Conservation (phyloP, 2,888 invertebrate species). For the Drosophila pseudotalamancana region DNA sequence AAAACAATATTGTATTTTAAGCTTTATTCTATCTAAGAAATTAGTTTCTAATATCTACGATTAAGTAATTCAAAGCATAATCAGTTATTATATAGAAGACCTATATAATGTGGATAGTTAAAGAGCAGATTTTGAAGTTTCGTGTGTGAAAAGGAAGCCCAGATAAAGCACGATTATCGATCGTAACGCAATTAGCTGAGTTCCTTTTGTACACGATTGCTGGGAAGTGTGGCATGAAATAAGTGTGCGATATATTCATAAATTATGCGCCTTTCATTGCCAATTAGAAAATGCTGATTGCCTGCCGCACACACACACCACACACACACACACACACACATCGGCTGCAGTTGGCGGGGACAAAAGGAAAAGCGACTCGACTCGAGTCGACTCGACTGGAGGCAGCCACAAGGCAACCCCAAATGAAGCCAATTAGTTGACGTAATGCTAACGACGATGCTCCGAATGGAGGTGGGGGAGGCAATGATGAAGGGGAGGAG, state of each 20-base stretch:
- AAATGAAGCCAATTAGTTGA: slow-evolving; percentile 78
- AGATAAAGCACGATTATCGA: neutral
- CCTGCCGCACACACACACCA: slow-evolving; percentile 32
- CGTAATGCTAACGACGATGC: slow-evolving; percentile 72
- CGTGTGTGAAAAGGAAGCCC: neutral
- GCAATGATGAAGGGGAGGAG: neutral
- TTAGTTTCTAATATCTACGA: no score
- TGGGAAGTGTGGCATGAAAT: slow-evolving; percentile 63
- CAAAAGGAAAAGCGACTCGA: slow-evolving; percentile 40
- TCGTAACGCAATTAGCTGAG: slow-evolving; percentile 12
- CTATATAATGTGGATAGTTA: no score
- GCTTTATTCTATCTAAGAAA: no score
- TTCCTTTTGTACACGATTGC: slow-evolving; percentile 6
- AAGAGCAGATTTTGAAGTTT: no score
- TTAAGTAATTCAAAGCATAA: no score
- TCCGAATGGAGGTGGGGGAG: slow-evolving; percentile 4
- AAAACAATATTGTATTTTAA: no score
- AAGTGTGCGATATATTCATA: slow-evolving; percentile 72
- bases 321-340: neutral
- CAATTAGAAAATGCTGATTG: slow-evolving; percentile 74
- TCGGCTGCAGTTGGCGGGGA: slow-evolving; percentile 34
- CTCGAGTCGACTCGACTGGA: no score
- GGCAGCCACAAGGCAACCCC: slow-evolving; percentile 72
- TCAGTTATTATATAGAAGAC: no score
- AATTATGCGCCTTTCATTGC: slow-evolving; percentile 78